A percentile compares a stretch with the other conserved stretches of the same genome.
phyloP scores from a whole-genome alignment of 2,888 invertebrate species.

The Linyphia triangularis region DNA sequence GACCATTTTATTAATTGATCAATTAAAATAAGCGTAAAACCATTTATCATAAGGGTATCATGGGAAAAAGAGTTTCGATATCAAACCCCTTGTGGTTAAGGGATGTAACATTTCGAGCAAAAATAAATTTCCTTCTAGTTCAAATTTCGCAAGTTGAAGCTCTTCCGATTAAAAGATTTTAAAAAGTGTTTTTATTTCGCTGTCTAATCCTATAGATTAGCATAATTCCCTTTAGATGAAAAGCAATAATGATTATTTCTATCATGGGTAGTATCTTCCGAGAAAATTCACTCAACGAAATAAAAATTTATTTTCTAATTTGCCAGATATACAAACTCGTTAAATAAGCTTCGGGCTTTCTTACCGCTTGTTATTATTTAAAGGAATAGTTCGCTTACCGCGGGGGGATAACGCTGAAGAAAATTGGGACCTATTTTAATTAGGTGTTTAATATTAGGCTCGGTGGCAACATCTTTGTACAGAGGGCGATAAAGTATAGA shows the following conservation, averaged over 20 bases:
- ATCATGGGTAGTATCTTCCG: background rate
- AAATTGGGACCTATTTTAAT: background rate
- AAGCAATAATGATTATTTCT: slow-evolving; percentile 5
- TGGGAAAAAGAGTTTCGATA: background rate
- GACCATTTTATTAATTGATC: background rate
- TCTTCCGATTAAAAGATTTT: background rate
- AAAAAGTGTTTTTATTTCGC: background rate
- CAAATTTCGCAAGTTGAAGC: background rate
- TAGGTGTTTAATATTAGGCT: background rate
- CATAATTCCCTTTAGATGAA: background rate
- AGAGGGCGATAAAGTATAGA: background rate
- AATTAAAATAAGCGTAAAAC: background rate
- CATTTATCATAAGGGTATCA: background rate
- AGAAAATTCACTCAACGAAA: background rate
- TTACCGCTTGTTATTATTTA: background rate
- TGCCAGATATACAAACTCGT: background rate
- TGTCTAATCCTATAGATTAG: background rate
- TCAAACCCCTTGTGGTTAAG: too few relatives aligned
- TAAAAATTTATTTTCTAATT: background rate
- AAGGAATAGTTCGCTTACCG: background rate
- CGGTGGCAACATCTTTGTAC: background rate
- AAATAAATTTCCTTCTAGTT: background rate
- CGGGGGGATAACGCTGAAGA: background rate
- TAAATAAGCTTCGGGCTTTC: background rate
- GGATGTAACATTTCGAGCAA: background rate